A percentile compares a stretch with the other conserved stretches of the same genome.
Conservation (phyloP, 2,113 vertebrate species). For the Chaetura pelagica region DNA sequence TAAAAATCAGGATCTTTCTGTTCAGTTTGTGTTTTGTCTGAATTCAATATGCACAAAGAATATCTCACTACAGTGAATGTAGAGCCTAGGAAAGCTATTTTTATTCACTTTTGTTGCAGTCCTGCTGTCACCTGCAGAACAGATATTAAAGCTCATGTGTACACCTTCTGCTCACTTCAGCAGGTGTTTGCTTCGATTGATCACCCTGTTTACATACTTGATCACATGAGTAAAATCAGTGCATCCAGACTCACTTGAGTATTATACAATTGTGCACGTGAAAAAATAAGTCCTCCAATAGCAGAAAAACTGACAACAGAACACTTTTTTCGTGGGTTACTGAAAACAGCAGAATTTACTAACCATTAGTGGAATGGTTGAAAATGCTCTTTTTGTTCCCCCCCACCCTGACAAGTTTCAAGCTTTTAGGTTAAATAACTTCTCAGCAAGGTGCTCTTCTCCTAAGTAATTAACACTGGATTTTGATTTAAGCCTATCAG, state of each 20-base stretch:
- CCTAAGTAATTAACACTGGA: neutral
- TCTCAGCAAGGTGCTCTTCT: neutral
- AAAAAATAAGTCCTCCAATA: neutral
- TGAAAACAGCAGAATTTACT: neutral
- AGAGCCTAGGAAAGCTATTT: neutral
- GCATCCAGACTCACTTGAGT: neutral
- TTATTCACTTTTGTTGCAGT: neutral
- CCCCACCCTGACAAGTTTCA: neutral
- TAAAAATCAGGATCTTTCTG: neutral
- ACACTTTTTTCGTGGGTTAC: neutral
- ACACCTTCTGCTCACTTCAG: neutral
- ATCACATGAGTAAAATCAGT: neutral
- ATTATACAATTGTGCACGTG: too few relatives aligned
- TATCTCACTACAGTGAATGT: neutral
- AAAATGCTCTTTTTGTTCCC: rapidly evolving
- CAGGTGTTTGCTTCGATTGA: neutral
- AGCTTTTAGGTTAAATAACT: neutral
- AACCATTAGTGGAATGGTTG: neutral
- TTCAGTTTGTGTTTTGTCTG: neutral
- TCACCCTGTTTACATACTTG: neutral
- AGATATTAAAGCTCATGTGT: neutral
- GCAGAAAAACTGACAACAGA: rapidly evolving
- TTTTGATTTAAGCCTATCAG: neutral
- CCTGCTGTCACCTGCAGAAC: neutral
- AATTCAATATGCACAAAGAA: neutral